Percentiles rank a stretch among this genome's conserved stretches.
Evolutionary conservation across 23 tunicate species (phyloP).

Genomic region (Ascidia mentula): DNA sequence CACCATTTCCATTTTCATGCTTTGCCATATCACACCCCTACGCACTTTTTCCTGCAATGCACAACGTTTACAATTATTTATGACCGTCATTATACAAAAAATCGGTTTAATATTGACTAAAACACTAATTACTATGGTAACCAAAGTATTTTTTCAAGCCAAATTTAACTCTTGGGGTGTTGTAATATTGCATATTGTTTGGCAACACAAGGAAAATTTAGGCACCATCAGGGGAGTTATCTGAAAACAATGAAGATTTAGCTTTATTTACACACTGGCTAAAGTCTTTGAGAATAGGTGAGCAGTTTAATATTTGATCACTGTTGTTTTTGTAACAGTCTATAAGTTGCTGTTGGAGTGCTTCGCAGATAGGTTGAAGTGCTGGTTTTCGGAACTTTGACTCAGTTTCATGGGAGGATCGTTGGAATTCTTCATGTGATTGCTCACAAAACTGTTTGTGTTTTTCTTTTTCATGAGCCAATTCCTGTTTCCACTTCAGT

Average conservation of each 20-base stretch:
- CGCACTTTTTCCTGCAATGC: background rate
- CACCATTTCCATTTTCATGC: slow-evolving; percentile 1
- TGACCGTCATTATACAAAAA: too few relatives aligned
- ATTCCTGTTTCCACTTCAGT: slow-evolving; percentile 31
- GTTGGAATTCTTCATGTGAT: slow-evolving; percentile 40
- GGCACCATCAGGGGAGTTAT: background rate
- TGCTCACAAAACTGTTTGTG: slow-evolving; percentile 45
- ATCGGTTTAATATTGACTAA: too few relatives aligned
- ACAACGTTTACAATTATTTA: too few relatives aligned
- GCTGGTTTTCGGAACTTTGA: slow-evolving; percentile 44
- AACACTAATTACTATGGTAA: too few relatives aligned
- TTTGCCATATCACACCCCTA: background rate
- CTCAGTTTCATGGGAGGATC: slow-evolving; percentile 40
- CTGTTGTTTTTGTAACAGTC: slow-evolving; percentile 29
- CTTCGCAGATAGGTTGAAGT: slow-evolving; percentile 39
- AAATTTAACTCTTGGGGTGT: too few relatives aligned
- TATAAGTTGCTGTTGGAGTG: slow-evolving; percentile 21
- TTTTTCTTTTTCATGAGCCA: slow-evolving; percentile 54
- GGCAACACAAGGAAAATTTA: too few relatives aligned
- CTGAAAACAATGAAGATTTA: slow-evolving; percentile 3
- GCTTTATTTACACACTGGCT: slow-evolving; percentile 39
- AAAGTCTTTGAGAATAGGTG: slow-evolving; percentile 21
- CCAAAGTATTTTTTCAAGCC: too few relatives aligned
- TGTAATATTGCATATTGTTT: too few relatives aligned
- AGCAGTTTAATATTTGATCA: slow-evolving; percentile 29